A percentile compares a stretch with the other conserved stretches of the same genome.
These are phyloP conservation scores for Empis livida DNA, from an alignment of 2,888 invertebrate genomes.

Conservation along the genomic window DNA sequence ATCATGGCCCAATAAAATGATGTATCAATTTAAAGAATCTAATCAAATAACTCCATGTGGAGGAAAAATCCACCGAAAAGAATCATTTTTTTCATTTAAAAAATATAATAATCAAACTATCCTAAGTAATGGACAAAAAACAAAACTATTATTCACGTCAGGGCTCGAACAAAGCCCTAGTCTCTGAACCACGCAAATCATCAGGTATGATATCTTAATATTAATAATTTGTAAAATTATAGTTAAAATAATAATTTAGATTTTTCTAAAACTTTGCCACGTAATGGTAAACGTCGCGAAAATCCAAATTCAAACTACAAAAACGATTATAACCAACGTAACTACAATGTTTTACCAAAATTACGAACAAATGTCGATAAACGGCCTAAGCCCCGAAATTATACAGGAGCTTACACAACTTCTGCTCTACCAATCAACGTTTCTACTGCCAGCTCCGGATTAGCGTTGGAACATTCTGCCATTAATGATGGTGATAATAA, in stretches of 20 bases:
- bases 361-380: slow-evolving; percentile 50
- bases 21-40: slow-evolving; percentile 29
- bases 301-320: slow-evolving; percentile 40
- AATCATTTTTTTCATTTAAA: slow-evolving; percentile 15
- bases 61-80: slow-evolving; percentile 26
- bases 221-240: background rate
- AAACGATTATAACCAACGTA: slow-evolving; percentile 47
- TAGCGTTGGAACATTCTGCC: slow-evolving; percentile 30
- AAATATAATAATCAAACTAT: slow-evolving; percentile 9
- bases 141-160: slow-evolving; percentile 52
- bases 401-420: slow-evolving; percentile 9
- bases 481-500: slow-evolving; percentile 14
- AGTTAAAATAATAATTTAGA: background rate
- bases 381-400: slow-evolving; percentile 35
- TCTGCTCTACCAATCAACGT: background rate
- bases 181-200: slow-evolving; percentile 62
- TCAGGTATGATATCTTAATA: slow-evolving; percentile 45
- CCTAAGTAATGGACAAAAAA: slow-evolving; percentile 54
- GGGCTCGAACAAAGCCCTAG: slow-evolving; percentile 53
- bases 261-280: slow-evolving; percentile 21
- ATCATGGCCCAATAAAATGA: slow-evolving; percentile 37
- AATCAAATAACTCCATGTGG: slow-evolving; percentile 32
- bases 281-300: slow-evolving; percentile 29
- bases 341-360: slow-evolving; percentile 45
- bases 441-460: slow-evolving; percentile 30